phyloP scores from a whole-genome alignment of 64 coral and sea anemone species.

The Porites australiensis region DNA sequence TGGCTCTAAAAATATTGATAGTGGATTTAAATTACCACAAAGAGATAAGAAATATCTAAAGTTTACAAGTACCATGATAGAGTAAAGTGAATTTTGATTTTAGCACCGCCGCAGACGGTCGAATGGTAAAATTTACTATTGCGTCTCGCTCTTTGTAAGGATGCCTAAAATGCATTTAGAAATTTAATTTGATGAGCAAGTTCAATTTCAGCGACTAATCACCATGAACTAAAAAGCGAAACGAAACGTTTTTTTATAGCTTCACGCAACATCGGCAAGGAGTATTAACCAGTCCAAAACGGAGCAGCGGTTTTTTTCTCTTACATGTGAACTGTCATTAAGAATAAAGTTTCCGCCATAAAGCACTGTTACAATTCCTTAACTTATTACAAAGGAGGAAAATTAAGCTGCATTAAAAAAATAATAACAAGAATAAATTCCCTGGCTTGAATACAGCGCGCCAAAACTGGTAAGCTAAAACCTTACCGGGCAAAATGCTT shows the following conservation, averaged over 20 bases:
- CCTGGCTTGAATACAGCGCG: not conserved
- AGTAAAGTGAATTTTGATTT: too few relatives aligned
- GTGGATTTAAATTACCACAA: too few relatives aligned
- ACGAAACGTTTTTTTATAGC: not conserved
- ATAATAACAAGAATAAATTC: not conserved
- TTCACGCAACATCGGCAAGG: not conserved
- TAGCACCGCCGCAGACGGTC: too few relatives aligned
- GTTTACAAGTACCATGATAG: too few relatives aligned
- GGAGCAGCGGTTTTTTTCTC: not conserved
- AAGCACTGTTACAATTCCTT: not conserved
- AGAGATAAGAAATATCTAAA: too few relatives aligned
- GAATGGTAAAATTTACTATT: too few relatives aligned
- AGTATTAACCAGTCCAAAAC: not conserved
- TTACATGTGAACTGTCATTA: not conserved
- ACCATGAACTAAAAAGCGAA: too few relatives aligned
- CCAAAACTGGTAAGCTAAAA: not conserved
- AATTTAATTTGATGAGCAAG: too few relatives aligned
- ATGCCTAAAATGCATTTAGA: not conserved
- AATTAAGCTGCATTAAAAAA: not conserved
- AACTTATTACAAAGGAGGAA: not conserved
- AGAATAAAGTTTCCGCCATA: too few relatives aligned
- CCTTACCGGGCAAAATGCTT: slow-evolving; percentile 91
- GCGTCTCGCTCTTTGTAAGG: not conserved
- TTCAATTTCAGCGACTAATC: too few relatives aligned
- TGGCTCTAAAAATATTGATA: too few relatives aligned